Evolutionary conservation across 2,113 vertebrate genomes (phyloP).

Genomic region (Ginglymostoma cirratum): DNA sequence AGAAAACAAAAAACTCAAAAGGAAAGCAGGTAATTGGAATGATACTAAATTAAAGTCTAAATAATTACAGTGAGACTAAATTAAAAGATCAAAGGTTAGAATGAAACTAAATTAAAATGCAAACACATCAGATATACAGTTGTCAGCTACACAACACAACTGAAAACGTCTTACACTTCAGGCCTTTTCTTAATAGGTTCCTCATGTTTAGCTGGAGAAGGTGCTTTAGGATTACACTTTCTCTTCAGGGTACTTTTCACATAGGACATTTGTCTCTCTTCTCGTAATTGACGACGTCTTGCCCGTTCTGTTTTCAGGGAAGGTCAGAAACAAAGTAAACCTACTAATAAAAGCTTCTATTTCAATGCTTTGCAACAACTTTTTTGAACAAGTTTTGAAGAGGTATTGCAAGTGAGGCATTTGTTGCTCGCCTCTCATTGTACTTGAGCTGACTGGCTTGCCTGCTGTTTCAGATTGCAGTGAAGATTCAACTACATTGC

Average conservation of each 20-base stretch:
- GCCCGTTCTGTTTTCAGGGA: slow-evolving; percentile 29
- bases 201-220: background rate
- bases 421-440: no score
- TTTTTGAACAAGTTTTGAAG: no score
- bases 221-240: background rate
- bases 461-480: no score
- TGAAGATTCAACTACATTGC: no score
- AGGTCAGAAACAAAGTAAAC: background rate
- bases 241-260: background rate
- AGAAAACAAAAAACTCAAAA: background rate
- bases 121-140: background rate
- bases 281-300: slow-evolving; percentile 24
- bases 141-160: background rate
- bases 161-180: slow-evolving; percentile 1
- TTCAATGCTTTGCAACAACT: background rate
- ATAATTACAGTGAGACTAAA: background rate
- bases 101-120: background rate
- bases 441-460: no score
- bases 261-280: background rate
- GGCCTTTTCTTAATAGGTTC: background rate
- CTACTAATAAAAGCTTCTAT: no score
- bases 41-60: background rate
- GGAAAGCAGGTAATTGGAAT: background rate
- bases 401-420: no score
- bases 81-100: background rate